These are phyloP conservation scores for Drosophila nikananu DNA, from an alignment of 1,140 invertebrate species.

Conservation along the genomic window DNA sequence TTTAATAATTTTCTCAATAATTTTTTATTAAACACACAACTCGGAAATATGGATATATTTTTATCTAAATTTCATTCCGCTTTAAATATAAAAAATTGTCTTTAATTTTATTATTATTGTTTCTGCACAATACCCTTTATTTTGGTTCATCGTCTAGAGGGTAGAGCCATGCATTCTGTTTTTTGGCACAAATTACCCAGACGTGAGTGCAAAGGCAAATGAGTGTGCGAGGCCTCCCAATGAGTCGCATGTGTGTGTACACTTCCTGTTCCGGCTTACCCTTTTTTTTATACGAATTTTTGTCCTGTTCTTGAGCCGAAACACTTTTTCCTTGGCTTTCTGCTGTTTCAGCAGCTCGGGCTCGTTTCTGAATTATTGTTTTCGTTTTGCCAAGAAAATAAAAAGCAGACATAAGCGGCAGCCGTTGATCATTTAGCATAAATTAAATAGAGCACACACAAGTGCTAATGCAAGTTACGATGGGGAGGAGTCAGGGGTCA, in stretches of 20 bases:
- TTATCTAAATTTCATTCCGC: too few relatives aligned
- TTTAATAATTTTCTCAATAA: too few relatives aligned
- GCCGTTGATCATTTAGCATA: conserved; percentile 80
- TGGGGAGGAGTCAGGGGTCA: conserved; percentile 8
- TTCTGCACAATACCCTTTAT: background rate
- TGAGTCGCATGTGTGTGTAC: conserved; percentile 49
- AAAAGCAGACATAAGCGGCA: conserved; percentile 72
- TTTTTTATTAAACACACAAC: too few relatives aligned
- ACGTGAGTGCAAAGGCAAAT: conserved; percentile 81
- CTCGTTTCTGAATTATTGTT: conserved; percentile 72
- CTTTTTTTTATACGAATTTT: conserved; percentile 28
- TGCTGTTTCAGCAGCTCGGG: conserved; percentile 41
- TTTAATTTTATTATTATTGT: background rate
- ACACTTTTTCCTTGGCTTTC: conserved; percentile 49
- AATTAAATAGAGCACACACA: conserved; percentile 55
- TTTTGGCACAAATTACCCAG: conserved; percentile 76
- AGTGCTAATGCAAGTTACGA: conserved; percentile 68
- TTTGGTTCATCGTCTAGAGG: background rate
- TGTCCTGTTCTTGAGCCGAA: conserved; percentile 34
- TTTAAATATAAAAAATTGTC: background rate
- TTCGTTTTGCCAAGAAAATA: conserved; percentile 76
- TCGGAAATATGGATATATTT: too few relatives aligned
- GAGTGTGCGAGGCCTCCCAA: conserved; percentile 46
- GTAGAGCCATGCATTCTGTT: conserved; percentile 45
- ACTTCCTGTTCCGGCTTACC: conserved; percentile 76